A percentile compares a stretch with the other conserved stretches of the same genome.
Evolutionary conservation across 2,888 invertebrate species (phyloP).

Genomic region (Ennomos quercinarius): DNA sequence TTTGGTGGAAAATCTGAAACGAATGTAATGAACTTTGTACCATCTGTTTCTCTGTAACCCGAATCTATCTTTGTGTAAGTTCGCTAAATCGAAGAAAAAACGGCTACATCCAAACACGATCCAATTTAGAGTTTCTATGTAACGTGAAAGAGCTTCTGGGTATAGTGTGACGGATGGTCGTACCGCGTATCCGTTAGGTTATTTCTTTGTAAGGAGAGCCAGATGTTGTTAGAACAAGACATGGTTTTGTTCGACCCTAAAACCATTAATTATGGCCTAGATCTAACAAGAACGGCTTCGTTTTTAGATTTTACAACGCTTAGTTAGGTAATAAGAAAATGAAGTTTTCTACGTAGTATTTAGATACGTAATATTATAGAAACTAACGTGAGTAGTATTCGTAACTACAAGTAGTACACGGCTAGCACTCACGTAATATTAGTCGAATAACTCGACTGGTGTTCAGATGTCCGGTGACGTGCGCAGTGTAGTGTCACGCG

Average conservation of each 20-base stretch:
- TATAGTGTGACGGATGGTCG: neutral
- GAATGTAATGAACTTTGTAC: slow-evolving; percentile 42
- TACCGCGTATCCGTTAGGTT: neutral
- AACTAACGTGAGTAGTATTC: no score
- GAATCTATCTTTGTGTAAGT: slow-evolving; percentile 20
- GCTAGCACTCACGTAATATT: no score
- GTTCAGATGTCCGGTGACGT: no score
- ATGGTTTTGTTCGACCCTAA: slow-evolving; percentile 4
- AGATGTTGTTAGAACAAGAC: slow-evolving; percentile 24
- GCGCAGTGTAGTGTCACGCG: no score
- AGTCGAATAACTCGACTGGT: no score
- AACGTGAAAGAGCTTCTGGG: neutral
- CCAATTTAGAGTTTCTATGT: slow-evolving; percentile 7
- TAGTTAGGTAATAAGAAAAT: no score
- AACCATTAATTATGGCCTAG: slow-evolving; percentile 5
- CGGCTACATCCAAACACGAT: slow-evolving; percentile 9
- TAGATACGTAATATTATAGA: no score
- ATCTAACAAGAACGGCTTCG: slow-evolving; percentile 1
- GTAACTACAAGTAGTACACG: no score
- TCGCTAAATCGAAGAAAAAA: slow-evolving; percentile 23
- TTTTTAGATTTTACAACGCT: neutral
- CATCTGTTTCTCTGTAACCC: slow-evolving; percentile 36
- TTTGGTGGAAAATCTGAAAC: slow-evolving; percentile 39
- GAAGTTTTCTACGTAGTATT: no score
- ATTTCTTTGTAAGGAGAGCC: slow-evolving; percentile 12